A percentile compares a stretch with the other conserved stretches of the same genome.
Evolutionary conservation across 2,797 vertebrate species (phyloP).

Genomic region (Myotis daubentonii): DNA sequence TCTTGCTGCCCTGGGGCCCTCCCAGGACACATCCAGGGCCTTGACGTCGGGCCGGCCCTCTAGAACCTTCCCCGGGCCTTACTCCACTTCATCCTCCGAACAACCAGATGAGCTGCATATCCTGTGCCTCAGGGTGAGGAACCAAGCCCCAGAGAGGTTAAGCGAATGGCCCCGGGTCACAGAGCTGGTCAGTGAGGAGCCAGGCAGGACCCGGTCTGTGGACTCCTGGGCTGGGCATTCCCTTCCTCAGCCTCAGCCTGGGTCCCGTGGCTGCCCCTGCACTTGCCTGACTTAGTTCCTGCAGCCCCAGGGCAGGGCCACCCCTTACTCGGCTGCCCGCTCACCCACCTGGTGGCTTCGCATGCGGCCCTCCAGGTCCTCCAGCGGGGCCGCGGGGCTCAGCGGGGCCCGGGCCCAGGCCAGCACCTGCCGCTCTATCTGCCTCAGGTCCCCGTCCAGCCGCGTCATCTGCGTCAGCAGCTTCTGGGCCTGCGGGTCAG

Average conservation of each 20-base stretch:
- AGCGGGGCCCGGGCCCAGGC: constrained; percentile 90
- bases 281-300: accelerated
- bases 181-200: no score
- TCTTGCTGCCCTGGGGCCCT: no score
- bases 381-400: constrained; percentile 85
- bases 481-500: constrained; percentile 87
- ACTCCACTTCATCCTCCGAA: no score
- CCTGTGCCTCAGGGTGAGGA: no score
- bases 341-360: constrained; percentile 91
- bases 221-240: background rate
- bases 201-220: background rate
- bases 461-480: constrained; percentile 88
- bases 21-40: no score
- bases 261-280: background rate
- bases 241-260: background rate
- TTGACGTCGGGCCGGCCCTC: no score
- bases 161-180: no score
- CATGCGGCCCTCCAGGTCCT: constrained; percentile 91
- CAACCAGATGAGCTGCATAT: no score
- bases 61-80: no score
- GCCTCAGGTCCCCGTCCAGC: constrained; percentile 88
- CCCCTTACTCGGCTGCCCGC: background rate
- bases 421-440: constrained; percentile 88
- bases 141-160: no score
- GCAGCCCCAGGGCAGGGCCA: accelerated